These are phyloP conservation scores for Phycodurus eques DNA, from an alignment of 2,113 vertebrate genomes.

Conservation along the genomic window DNA sequence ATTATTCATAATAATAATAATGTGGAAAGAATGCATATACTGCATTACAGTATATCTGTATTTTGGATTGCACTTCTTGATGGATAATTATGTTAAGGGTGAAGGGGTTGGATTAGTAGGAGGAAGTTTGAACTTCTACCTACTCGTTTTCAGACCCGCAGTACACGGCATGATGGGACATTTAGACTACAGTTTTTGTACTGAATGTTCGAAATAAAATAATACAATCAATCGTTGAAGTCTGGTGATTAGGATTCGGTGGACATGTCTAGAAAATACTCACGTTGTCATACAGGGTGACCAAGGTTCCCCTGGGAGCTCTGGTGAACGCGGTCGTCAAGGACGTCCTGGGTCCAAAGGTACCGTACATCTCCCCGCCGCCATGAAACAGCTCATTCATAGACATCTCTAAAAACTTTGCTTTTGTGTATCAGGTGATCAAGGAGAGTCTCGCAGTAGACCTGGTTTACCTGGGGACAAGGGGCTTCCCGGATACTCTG, in stretches of 20 bases:
- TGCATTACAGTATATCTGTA: no score
- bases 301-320: conserved; percentile 46
- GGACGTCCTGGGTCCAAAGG: conserved; percentile 65
- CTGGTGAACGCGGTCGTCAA: conserved; percentile 45
- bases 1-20: no score
- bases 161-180: not conserved
- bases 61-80: no score
- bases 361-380: conserved; percentile 10
- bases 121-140: no score
- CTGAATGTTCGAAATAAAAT: not conserved
- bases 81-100: no score
- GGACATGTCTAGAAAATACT: not conserved
- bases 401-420: not conserved
- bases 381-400: not conserved
- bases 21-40: no score
- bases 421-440: conserved; percentile 55
- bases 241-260: not conserved
- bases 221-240: not conserved
- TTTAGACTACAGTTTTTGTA: not conserved
- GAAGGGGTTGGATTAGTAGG: no score
- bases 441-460: conserved; percentile 53
- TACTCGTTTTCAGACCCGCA: no score
- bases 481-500: conserved; percentile 55
- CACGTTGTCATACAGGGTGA: conserved; percentile 56
- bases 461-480: conserved; percentile 54